phyloP scores from a whole-genome alignment of 2,888 invertebrate genomes.

The Amiota minor region DNA sequence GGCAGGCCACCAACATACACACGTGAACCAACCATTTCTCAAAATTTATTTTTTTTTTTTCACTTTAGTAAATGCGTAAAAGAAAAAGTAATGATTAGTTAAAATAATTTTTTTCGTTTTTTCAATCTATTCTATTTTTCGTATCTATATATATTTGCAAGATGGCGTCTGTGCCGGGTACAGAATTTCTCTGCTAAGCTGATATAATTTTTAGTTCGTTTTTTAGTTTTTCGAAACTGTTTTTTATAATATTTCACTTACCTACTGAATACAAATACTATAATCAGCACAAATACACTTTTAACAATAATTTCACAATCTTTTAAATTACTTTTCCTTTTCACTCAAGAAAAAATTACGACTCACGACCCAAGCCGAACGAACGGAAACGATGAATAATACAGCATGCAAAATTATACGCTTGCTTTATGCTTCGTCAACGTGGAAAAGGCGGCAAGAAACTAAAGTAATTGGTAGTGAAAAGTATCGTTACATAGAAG shows the following conservation, averaged over 20 bases:
- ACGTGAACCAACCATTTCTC: constrained; percentile 83
- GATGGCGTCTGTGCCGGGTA: constrained; percentile 61
- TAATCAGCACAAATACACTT: too few species aligned
- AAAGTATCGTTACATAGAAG: too few species aligned
- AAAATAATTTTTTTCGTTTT: constrained; percentile 20
- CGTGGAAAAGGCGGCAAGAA: constrained; percentile 23
- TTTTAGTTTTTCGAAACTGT: background rate
- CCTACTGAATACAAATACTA: background rate
- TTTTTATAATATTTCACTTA: background rate
- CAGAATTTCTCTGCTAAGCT: constrained; percentile 48
- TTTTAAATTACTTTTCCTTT: too few species aligned
- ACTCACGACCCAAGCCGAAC: constrained; percentile 3
- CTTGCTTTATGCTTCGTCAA: constrained; percentile 12
- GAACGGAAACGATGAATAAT: constrained; percentile 9
- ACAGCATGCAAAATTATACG: background rate
- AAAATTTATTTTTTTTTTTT: constrained; percentile 22
- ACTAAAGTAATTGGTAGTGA: background rate
- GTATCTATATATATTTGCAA: constrained; percentile 52
- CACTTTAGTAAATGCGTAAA: constrained; percentile 47
- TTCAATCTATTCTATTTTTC: constrained; percentile 14
- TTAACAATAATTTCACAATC: too few species aligned
- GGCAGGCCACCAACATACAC: constrained; percentile 90
- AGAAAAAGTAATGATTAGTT: background rate
- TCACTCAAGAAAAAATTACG: too few species aligned
- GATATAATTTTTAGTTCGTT: background rate